Percentiles rank a stretch among this genome's conserved stretches.
These are phyloP conservation scores for Cochlearius cochlearius DNA, from an alignment of 2,113 vertebrate species.

Conservation along the genomic window DNA sequence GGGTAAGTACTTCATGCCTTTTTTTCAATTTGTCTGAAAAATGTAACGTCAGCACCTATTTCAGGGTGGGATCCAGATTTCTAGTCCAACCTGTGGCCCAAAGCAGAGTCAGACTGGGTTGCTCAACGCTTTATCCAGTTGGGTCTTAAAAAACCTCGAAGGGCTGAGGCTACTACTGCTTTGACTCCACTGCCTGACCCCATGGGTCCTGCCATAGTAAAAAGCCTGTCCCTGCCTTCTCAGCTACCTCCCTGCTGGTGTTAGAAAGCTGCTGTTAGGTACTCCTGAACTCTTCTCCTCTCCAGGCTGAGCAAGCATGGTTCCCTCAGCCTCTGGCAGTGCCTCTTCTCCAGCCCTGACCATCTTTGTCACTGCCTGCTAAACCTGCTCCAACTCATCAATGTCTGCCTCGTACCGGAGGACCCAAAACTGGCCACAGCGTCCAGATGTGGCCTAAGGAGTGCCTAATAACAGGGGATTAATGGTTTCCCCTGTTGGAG, in stretches of 20 bases:
- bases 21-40: not conserved
- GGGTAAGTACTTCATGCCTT: not conserved
- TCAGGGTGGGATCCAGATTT: not conserved
- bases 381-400: not conserved
- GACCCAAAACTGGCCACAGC: not conserved
- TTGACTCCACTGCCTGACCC: not conserved
- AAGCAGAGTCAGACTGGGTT: not conserved
- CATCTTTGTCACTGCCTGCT: not conserved
- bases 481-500: not conserved
- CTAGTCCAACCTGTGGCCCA: not conserved
- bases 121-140: not conserved
- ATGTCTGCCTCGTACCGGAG: not conserved
- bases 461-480: not conserved
- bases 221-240: not conserved
- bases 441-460: not conserved
- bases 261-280: not conserved
- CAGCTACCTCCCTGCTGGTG: not conserved
- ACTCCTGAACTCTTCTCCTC: not conserved
- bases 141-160: not conserved
- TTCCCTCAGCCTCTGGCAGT: not conserved
- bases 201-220: not conserved
- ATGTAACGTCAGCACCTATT: not conserved
- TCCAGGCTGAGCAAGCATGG: not conserved
- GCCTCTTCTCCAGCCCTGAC: not conserved
- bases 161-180: not conserved